Base-by-base conservation (phyloP, 2,113 vertebrate species). In the Polyodon spathula region DNA sequence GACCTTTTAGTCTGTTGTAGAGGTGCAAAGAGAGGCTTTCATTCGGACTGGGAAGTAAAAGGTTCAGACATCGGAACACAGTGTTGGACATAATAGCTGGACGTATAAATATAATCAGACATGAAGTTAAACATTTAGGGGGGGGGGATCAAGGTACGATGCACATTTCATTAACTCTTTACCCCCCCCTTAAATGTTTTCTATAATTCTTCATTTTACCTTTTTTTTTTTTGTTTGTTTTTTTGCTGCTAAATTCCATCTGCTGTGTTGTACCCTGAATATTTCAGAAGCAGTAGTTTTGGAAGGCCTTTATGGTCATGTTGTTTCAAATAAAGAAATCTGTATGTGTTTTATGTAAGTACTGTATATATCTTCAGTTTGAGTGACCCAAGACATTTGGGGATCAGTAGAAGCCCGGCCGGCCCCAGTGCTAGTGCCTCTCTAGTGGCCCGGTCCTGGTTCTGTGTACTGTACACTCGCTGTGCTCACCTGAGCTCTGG, bases 211-310 rank as follows among this genome's bases (percentile, higher is more conserved):
- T 7, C 37, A 37, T 54, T 27, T 54, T 37, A 60, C 42, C 4
- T 37, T 11, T 60, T 60, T 40, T 40, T 14, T 61, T 53, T 16
- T 38, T 17, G 12, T 40, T 43, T 58, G 15, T 59, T 41, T 43
- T 59, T 59, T n/a, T 43, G 73, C 73, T 62, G 37, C 68, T 81
- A 75, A 68, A 68, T 68, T 71, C 72, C 73, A 71, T 65, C 72
- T 68, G 60, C 71, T 68, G 68, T 72, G 58, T 72, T 79, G 73
- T 62, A 54, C 63, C 56, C 68, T 60, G 62, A 58, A 43, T 71
- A 72, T 59, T 54, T 67, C 56, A 44, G 68, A 60, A 6, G 50
- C 68, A 66, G 70, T 62, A 43, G 70, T 70, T 60, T 60, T 71
- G 63, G 62, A 72, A 8, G 66, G 69, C 68, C 64, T 70, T 65